Base-by-base conservation (phyloP, 2,888 invertebrate species). In the Caenorhabditis drosophilae region DNA sequence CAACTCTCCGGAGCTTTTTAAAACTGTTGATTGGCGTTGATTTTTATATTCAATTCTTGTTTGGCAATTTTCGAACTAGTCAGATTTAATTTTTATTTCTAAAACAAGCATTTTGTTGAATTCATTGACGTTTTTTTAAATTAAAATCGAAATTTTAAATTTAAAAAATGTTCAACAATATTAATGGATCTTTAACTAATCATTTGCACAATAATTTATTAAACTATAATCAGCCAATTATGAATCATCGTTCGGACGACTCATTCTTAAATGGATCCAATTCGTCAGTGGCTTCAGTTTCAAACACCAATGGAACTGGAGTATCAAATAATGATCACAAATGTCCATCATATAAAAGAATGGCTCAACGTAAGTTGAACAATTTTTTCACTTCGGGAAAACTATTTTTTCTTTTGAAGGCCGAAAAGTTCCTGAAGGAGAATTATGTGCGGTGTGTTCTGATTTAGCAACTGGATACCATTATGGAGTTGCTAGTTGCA, bases 361-460 rank as follows among this genome's bases (percentile, higher is more conserved):
- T 75, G 75, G 75, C 75, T n/a, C 75, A 75, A 58, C 58, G 75
- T 75, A 50, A 61, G 71, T 68, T 16, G 15, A 2, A 34, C 18
- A 11, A 34, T 34, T 22, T 41, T 46, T 46, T 16, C 12, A 15
- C 18, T 38, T 7, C 38, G 34, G 34, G 23, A 51, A 41, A n/a
- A 22, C 9, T 2, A 26, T 41, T 16, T 16, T 15, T 26, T 51
- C 23, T 31, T 23, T 54, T 71, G 44, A 54, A 76, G 76, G 76
- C 41, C 46, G 76, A 58, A 76, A 76, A 75, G 76, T 76, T 11
- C 76, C 76, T 27, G 76, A 76, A 62, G 77, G 76, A 18, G 81
- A 82, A 52, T 60, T 82, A 16, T 82, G 82, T 41, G 82, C 82
- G 11, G 82, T 82, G 20, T 82, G 82, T 52, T 80, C 79, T 2